phyloP scores from a whole-genome alignment of 2,888 invertebrate genomes.

The Hartigia nigra region DNA sequence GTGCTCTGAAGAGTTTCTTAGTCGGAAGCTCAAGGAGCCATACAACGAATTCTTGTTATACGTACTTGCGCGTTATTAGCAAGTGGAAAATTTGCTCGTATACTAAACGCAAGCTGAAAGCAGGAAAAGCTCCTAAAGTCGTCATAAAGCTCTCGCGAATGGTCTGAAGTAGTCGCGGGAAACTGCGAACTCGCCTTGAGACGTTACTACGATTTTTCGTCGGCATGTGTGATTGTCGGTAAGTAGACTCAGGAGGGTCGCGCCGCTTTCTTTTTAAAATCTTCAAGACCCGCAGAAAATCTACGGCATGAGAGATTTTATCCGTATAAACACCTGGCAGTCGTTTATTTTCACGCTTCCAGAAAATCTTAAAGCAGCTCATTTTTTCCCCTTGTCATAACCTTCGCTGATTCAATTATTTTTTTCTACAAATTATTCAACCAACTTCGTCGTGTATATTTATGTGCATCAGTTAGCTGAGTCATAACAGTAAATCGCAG shows the following conservation, averaged over 20 bases:
- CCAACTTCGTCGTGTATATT: background rate
- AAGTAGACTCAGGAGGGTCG: background rate
- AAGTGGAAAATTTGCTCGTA: conserved; percentile 30
- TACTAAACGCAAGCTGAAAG: conserved; percentile 2
- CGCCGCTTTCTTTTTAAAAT: background rate
- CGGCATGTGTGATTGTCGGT: background rate
- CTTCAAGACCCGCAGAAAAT: background rate
- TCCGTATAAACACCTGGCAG: background rate
- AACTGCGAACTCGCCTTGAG: background rate
- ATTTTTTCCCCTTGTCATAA: background rate
- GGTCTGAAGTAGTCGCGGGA: background rate
- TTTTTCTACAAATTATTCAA: background rate
- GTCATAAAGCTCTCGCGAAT: background rate
- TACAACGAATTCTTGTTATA: conserved; percentile 31
- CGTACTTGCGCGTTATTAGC: conserved; percentile 43
- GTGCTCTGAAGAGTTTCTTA: conserved; percentile 21
- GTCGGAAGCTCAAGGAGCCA: conserved; percentile 12
- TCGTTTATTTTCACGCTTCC: background rate
- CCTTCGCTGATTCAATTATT: background rate
- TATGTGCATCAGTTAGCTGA: background rate
- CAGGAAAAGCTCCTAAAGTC: conserved; percentile 30
- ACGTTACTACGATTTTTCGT: background rate
- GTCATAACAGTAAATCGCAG: background rate
- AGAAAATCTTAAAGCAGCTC: background rate
- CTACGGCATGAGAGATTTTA: background rate